Conservation (phyloP, 2,797 vertebrate species). For the Alectoris magna region DNA sequence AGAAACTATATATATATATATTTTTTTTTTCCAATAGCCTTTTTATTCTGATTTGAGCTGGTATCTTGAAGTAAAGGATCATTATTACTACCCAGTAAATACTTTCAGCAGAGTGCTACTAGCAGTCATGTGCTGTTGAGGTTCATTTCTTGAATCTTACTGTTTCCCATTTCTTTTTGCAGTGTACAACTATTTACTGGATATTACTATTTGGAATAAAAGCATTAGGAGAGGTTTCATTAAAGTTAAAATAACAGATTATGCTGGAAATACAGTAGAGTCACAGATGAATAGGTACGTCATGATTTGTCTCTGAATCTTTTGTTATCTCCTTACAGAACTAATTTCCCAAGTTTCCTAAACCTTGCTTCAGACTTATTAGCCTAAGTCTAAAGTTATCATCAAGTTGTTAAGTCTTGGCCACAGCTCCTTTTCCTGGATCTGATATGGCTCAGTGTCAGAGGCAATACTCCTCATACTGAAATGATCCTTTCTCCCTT, state of each 20-base stretch:
- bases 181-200: constrained; percentile 82
- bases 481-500: not conserved
- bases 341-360: not conserved
- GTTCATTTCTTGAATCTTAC: not conserved
- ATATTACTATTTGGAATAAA: constrained; percentile 74
- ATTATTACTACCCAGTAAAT: not conserved
- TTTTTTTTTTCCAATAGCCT: not conserved
- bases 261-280: constrained; percentile 60
- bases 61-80: not conserved
- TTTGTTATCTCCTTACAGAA: not conserved
- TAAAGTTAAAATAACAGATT: constrained; percentile 76
- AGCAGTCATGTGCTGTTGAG: not conserved
- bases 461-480: not conserved
- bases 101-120: not conserved
- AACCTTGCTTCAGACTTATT: not conserved
- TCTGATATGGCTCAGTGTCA: not conserved
- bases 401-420: not conserved
- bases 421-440: not conserved
- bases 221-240: constrained; percentile 73
- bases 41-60: not conserved
- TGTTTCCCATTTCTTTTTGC: constrained; percentile 49
- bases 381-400: not conserved
- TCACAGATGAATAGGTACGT: constrained; percentile 75
- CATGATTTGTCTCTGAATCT: not conserved
- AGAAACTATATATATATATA: not conserved